Evolutionary conservation across 1,140 invertebrate species (phyloP), one percentile per base, ranked within the genome.

Genomic region (Triops cancriformis): DNA sequence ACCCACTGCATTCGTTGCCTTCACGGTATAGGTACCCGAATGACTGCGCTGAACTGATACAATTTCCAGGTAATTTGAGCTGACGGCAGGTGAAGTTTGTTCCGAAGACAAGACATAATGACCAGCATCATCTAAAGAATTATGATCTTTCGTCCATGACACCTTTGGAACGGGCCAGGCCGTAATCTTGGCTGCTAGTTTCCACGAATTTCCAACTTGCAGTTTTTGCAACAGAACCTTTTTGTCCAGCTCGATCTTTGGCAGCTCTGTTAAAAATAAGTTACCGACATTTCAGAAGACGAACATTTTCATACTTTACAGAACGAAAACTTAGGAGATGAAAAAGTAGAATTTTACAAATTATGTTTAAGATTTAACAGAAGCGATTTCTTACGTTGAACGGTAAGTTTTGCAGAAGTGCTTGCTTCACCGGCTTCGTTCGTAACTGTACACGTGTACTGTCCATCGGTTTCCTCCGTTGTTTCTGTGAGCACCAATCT

Each of bases 1-100:
- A 10, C 94, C 94, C 76, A 90, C 89, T 64, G 87, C 85, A 83
- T 93, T 93, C n/a, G 83, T 85, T 18, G 90, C 90, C 80, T 86
- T 88, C 2, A 91, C 84, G 23, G 87, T 89, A 80, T 92, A 93
- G 64, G 87, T 89, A 10, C 88, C 90, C 3, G 88, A 87, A 81
- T 92, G 89, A 27, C 87, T 86, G 79, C 91, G 85, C 18, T 86
- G 84, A 0, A 91, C 81, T 43, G 88, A 86, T 77, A 86, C 84
- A 79, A 93, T 89, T 0, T 85, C 87, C n/a, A 93, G 88, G 0
- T 86, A 88, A 6, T 89, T 89, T 2, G 83, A 85, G 5, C 83
- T 86, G 41, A 91, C 88, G 72, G 87, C 86, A n/a, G 85, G 87
- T 37, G 85, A 86, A 51, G 92, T 87, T 7, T 42, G 86, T 84